phyloP scores from a whole-genome alignment of 53 echinoderm and acorn worm genomes.

The Arbacia lixula region DNA sequence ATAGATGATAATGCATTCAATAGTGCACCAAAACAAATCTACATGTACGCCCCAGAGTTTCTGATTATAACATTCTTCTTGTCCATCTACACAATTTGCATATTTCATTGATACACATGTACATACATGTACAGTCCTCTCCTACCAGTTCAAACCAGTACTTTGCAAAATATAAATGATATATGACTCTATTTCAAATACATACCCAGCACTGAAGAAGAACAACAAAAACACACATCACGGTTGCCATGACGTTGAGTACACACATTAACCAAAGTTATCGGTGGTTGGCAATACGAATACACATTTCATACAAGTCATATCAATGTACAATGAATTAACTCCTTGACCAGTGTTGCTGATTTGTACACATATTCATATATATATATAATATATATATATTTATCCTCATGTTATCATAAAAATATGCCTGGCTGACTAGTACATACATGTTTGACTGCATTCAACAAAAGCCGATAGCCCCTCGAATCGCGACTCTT shows the following conservation, averaged over 20 bases:
- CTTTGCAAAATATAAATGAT: constrained; percentile 42
- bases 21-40: not conserved
- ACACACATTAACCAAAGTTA: constrained; percentile 1
- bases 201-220: constrained; percentile 3
- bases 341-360: too few relatives aligned
- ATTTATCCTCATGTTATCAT: too few relatives aligned
- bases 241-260: constrained; percentile 4
- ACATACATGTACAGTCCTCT: not conserved
- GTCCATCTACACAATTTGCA: not conserved
- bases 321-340: too few relatives aligned
- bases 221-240: not conserved
- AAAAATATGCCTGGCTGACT: too few relatives aligned
- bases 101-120: constrained; percentile 38
- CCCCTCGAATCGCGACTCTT: too few relatives aligned
- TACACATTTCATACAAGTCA: not conserved
- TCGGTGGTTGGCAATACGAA: constrained; percentile 27
- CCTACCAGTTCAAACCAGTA: constrained; percentile 3
- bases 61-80: constrained; percentile 9
- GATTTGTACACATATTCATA: too few relatives aligned
- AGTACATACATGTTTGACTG: too few relatives aligned
- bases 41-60: not conserved
- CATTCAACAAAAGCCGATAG: too few relatives aligned
- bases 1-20: too few relatives aligned
- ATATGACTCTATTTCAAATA: constrained; percentile 22
- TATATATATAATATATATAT: too few relatives aligned